Conservation (phyloP, 2,888 invertebrate species). For the Scaptomyza reducta region DNA sequence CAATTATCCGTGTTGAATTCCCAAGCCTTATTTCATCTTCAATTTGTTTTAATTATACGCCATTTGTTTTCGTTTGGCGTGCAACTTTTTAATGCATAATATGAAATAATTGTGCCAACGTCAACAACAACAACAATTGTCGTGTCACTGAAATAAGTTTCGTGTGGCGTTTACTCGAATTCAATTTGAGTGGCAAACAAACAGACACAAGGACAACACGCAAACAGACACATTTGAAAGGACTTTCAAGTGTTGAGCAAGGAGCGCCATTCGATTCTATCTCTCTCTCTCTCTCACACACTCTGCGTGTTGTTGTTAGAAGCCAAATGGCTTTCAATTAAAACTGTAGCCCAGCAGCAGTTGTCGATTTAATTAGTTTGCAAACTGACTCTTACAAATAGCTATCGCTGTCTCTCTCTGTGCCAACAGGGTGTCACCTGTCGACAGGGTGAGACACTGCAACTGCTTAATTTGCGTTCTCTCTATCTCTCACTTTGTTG, state of each 20-base stretch:
- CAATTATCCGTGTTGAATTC: constrained; percentile 36
- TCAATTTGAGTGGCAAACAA: constrained; percentile 60
- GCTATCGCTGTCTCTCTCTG: background rate
- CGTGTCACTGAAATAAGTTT: constrained; percentile 64
- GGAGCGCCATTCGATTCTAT: constrained; percentile 22
- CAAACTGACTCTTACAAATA: constrained; percentile 45
- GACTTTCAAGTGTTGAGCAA: constrained; percentile 14
- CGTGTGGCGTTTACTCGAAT: constrained; percentile 42
- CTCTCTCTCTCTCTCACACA: constrained; percentile 9
- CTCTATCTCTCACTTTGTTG: background rate
- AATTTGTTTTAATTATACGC: constrained; percentile 74
- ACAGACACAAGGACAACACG: constrained; percentile 25
- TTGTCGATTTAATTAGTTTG: constrained; percentile 74
- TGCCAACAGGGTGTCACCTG: background rate
- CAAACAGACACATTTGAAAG: background rate
- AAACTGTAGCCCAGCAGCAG: constrained; percentile 64
- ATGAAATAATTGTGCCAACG: constrained; percentile 58
- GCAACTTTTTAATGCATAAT: constrained; percentile 50
- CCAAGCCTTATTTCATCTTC: constrained; percentile 45
- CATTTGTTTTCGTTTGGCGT: constrained; percentile 54
- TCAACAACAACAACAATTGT: constrained; percentile 57
- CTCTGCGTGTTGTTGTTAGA: constrained; percentile 40
- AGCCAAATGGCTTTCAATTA: constrained; percentile 73
- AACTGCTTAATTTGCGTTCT: background rate
- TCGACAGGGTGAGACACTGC: background rate